phyloP scores from a whole-genome alignment of 2,888 invertebrate species.

The Macropis europaea region DNA sequence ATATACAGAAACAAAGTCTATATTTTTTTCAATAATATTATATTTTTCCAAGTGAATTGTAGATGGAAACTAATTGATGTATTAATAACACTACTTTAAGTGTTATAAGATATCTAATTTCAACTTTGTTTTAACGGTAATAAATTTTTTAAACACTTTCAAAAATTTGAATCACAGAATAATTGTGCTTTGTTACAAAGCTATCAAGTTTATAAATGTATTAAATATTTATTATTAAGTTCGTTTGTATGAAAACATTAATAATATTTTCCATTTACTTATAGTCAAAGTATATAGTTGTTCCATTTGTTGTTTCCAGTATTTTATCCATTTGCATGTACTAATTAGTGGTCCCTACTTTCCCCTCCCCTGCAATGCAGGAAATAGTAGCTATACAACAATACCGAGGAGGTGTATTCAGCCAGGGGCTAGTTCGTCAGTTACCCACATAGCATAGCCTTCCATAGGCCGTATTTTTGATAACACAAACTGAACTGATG shows the following conservation, averaged over 20 bases:
- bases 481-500: constrained; percentile 70
- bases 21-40: not conserved
- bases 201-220: not conserved
- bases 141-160: not conserved
- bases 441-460: constrained; percentile 77
- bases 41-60: not conserved
- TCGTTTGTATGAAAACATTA: not conserved
- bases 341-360: constrained; percentile 76
- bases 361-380: constrained; percentile 78
- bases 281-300: constrained; percentile 35
- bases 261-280: constrained; percentile 26
- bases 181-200: not conserved
- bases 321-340: constrained; percentile 72
- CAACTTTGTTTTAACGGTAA: not conserved
- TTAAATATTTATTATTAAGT: not conserved
- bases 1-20: not conserved
- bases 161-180: not conserved
- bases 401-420: constrained; percentile 80
- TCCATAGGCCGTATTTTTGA: constrained; percentile 70
- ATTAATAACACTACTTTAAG: too few species aligned
- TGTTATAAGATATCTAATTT: too few species aligned
- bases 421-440: constrained; percentile 79
- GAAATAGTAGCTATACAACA: constrained; percentile 80
- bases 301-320: constrained; percentile 55
- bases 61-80: not conserved